Evolutionary conservation across 2,113 vertebrate species (phyloP), one percentile per base, ranked within the genome.

Genomic region (Forbesichthys agassizii): DNA sequence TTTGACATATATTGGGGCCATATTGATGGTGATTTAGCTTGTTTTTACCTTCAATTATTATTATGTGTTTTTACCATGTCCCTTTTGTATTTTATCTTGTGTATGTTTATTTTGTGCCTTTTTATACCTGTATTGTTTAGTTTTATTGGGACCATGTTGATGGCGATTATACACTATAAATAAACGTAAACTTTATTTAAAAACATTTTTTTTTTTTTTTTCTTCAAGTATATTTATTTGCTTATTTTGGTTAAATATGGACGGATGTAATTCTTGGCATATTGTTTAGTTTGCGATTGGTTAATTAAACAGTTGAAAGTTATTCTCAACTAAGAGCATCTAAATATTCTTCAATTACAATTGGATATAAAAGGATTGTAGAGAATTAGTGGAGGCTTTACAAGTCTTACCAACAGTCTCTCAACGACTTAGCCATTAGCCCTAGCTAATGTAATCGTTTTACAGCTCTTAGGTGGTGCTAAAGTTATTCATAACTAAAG

Each of bases 361-460:
- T 14, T 62, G 5, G 48, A 54, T n/a, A 42, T 10, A 33, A 53
- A 53, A 54, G 14, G 14, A 54, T 14, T 64, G 20, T 13, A 33
- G 48, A 33, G 46, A 4, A 46, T 74, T 66, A 63, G 2, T 14
- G 63, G 6, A 66, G 18, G 14, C 61, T 64, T 59, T 20, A 59
- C 9, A 9, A 60, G 9, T 67, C 13, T 69, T 58, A 11, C 61
- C 8, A 62, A 48, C 47, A 62, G n/a, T 8, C 66, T 78, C 11
- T 74, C 48, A 61, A 58, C 3, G 9, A 36, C 53, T 9, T 11
- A 66, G 33, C 49, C 10, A 46, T 49, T 9, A 11, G n/a, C 16
- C 82, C 72, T 46, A 13, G 79, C 80, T 68, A 79, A 79, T 82
- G 73, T 75, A 64, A 13, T 61, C n/a, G 66, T 60, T 64, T 62